These are phyloP conservation scores for Rhynchopsitta pachyrhyncha DNA, from an alignment of 2,113 vertebrate genomes.

Conservation along the genomic window DNA sequence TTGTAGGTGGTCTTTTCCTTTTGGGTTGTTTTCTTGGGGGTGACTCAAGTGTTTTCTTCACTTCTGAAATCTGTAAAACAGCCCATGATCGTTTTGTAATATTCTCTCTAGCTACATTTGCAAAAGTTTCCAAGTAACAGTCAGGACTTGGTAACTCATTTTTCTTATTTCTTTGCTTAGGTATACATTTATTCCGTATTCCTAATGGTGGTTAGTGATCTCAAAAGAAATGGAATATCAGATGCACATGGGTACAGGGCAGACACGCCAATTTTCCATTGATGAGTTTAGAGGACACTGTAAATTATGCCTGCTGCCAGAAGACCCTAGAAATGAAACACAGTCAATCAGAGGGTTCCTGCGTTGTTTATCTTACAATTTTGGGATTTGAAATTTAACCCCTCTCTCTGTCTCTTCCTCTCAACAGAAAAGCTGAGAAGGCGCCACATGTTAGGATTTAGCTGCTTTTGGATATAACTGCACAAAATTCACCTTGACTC, in stretches of 20 bases:
- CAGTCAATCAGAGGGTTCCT: background rate
- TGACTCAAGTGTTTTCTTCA: conserved; percentile 57
- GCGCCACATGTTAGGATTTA: background rate
- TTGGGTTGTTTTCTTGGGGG: conserved; percentile 25
- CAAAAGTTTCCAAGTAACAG: conserved; percentile 57
- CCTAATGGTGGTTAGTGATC: background rate
- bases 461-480: background rate
- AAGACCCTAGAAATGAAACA: conserved; percentile 11
- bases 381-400: background rate
- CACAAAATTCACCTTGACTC: background rate
- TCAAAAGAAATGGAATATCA: conserved; percentile 41
- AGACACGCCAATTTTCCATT: conserved; percentile 18
- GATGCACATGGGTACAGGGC: background rate
- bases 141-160: background rate
- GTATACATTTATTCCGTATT: conserved; percentile 26
- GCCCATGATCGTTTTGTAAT: background rate
- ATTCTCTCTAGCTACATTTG: conserved; percentile 43
- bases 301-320: background rate
- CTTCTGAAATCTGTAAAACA: conserved; percentile 39
- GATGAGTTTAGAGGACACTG: background rate
- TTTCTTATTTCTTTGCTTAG: conserved; percentile 38
- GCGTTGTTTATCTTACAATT: background rate
- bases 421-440: conserved; percentile 30
- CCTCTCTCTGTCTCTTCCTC: background rate
- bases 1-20: conserved; percentile 64